Evolutionary conservation across 2,797 vertebrate species (phyloP), one percentile per base, ranked within the genome.

Genomic region (Acanthiza pusilla): DNA sequence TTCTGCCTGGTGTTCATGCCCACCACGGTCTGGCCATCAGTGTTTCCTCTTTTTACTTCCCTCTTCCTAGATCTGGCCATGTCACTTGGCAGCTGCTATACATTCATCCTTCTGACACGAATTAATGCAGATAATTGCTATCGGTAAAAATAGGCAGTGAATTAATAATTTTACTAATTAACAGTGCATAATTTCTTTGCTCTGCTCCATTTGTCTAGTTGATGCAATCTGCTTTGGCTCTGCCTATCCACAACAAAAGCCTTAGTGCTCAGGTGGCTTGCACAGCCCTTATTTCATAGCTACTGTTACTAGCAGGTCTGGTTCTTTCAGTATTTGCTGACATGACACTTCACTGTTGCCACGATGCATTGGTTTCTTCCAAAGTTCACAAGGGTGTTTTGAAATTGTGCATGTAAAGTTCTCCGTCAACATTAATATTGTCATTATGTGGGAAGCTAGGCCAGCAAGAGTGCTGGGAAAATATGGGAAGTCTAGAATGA

Each of bases 91-190:
- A 85, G 22, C 25, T 34, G 40, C 68, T 58, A 17, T 13, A 12
- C 17, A 10, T 81, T 84, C 55, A 54, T 62, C 36, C 18, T 70
- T 89, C 48, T n/a, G 75, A 38, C 40, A 43, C 55, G 21, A 83
- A 79, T 89, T 55, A 73, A 79, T 91, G 58, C 20, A 79, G 75
- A 48, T 79, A 66, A 75, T 76, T 73, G 50, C n/a, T 23, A 26
- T 3, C 11, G 34, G 72, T 43, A n/a, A 94, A 93, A 82, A 62
- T 9, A 65, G 38, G 29, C 16, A 50, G 47, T 9, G 13, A 76
- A 23, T 25, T 71, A 57, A 53, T 83, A 60, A 74, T 86, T 83
- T 91, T 20, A 48, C 42, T 62, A 54, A 62, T 62, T 77, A 62
- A 47, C 29, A 76, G 72, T 57, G 42, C 21, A 18, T 53, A 3